Conservation (phyloP, 2,888 invertebrate genomes). For the Hypomecis punctinalis region DNA sequence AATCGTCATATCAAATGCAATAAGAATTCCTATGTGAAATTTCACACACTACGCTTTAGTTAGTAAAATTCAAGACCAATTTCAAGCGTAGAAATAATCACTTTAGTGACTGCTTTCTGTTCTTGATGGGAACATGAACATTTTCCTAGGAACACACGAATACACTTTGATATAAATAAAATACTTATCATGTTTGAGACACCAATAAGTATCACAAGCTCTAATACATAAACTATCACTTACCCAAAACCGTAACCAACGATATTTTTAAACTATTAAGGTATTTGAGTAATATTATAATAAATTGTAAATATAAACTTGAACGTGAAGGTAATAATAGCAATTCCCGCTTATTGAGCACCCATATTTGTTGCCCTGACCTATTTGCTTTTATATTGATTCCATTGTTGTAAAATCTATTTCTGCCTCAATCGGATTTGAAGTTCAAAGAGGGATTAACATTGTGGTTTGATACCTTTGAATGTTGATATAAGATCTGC, state of each 20-base stretch:
- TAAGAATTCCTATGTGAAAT: too few species aligned
- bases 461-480: constrained; percentile 15
- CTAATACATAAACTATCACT: neutral
- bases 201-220: too few species aligned
- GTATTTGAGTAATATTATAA: neutral
- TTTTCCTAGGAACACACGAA: too few species aligned
- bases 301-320: constrained; percentile 18
- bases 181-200: too few species aligned
- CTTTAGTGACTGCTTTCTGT: too few species aligned
- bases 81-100: too few species aligned
- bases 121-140: too few species aligned
- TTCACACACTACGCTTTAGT: too few species aligned
- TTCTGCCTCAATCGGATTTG: constrained; percentile 33
- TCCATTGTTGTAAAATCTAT: constrained; percentile 42
- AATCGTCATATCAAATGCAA: too few species aligned
- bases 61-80: too few species aligned
- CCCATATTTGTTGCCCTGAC: constrained; percentile 33
- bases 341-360: constrained; percentile 32
- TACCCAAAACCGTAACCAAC: neutral
- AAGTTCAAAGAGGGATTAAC: constrained; percentile 30
- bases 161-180: too few species aligned
- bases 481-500: neutral
- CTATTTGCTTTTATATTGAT: constrained; percentile 43
- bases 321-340: constrained; percentile 21
- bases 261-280: neutral